phyloP scores from a whole-genome alignment of 1,140 invertebrate genomes.

The Agraylea sexmaculata region DNA sequence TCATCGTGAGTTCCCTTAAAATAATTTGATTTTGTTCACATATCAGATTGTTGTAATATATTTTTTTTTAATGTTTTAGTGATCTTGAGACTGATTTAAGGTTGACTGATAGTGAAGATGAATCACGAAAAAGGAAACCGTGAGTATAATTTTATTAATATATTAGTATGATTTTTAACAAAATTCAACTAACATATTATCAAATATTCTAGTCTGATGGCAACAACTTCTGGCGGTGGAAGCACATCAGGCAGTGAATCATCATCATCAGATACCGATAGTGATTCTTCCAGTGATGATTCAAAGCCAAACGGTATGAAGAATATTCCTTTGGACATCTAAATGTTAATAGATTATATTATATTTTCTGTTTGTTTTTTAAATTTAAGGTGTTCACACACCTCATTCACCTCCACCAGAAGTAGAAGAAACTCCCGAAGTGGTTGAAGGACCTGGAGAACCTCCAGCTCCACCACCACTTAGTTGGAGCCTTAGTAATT shows the following conservation, averaged over 20 bases:
- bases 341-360: background rate
- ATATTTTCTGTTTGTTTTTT: slow-evolving; percentile 4
- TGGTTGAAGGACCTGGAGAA: slow-evolving; percentile 23
- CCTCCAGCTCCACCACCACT: slow-evolving; percentile 19
- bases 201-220: slow-evolving; percentile 13
- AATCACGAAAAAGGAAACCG: slow-evolving; percentile 17
- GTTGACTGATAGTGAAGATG: slow-evolving; percentile 21
- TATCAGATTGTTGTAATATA: slow-evolving; percentile 8
- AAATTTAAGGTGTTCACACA: slow-evolving; percentile 5
- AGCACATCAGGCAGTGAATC: slow-evolving; percentile 33
- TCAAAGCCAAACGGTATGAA: slow-evolving; percentile 21
- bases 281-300: slow-evolving; percentile 34
- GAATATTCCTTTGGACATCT: too few species aligned
- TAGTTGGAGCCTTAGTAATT: slow-evolving; percentile 35
- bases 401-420: slow-evolving; percentile 14
- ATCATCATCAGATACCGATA: slow-evolving; percentile 31
- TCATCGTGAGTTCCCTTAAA: slow-evolving; percentile 14
- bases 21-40: background rate
- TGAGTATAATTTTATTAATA: slow-evolving; percentile 11
- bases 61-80: slow-evolving; percentile 10
- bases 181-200: too few species aligned
- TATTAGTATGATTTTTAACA: too few species aligned
- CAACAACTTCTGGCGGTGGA: slow-evolving; percentile 24
- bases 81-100: slow-evolving; percentile 18
- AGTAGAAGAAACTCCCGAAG: slow-evolving; percentile 21